Base-by-base conservation (phyloP, 1,140 invertebrate species). In the Venustaconcha ellipsiformis region DNA sequence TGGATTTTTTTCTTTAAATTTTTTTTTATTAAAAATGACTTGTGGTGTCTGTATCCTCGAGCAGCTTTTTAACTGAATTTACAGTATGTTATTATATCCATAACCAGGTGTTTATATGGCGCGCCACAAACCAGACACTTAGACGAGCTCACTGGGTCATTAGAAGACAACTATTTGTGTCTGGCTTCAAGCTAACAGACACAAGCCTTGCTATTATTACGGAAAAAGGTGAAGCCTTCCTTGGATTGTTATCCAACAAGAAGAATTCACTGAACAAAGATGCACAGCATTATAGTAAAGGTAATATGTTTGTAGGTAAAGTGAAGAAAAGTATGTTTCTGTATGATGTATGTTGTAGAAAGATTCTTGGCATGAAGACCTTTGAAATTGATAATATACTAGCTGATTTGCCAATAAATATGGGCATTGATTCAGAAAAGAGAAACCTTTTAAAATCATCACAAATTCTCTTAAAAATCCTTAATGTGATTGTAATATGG, bases 201-300 rank as follows among this genome's bases (percentile, higher is more conserved):
- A 78, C 90, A 90, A 81, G 90, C 17, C 20, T 94, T 2, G 91
- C 93, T 65, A 91, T 95, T 78, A 91, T 93, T 5, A 94, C 93
- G 3, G 91, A 91, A 66, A 90, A 92, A 81, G 94, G 94, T 17
- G 94, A 94, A 87, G 93, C 92, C 12, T 95, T 93, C 87, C 87
- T 92, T 77, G 93, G 93, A 15, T 81, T 76, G 59, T 66, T 81
- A 62, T 73, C 79, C 14, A 71, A 70, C 17, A 83, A 69, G 66
- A 83, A 82, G 75, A 67, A 68, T n/a, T 56, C 23, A 67, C 64
- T 72, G 55, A 65, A 59, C 48, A 81, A 81, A 76, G 77, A 81
- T 73, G 26, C 23, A 18, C 30, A 57, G 30, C 60, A 79, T 26
- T 48, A n/a, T 75, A 48, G 62, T n/a, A 76, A 74, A 72, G 74